Base-by-base conservation (phyloP, 1,140 invertebrate species). In the Drosophila quadrilineata region DNA sequence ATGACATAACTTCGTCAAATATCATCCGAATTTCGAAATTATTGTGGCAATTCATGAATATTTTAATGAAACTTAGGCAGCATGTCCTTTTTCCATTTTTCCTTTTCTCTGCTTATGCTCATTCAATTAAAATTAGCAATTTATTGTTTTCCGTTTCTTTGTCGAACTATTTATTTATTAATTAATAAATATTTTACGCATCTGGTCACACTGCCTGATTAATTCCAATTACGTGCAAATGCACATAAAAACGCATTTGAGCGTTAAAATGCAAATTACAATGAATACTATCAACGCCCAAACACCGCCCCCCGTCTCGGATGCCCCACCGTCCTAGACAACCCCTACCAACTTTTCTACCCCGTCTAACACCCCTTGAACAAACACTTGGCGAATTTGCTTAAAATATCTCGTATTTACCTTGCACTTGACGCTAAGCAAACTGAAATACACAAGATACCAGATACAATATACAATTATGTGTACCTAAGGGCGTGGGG, bases 371-470 rank as follows among this genome's bases (percentile, higher is more conserved):
- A 49, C 33, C 68, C 12, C 36, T 65, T 72, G 43, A 29, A 57
- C 73, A 84, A 77, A 84, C 77, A 82, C 59, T 79, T 85, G 79
- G 72, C 70, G 71, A 79, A 85, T 85, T 85, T 85, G 71, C 79
- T 80, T 85, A 86, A 85, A 85, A 85, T 85, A 85, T 85, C 71
- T 85, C 46, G 74, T 85, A 85, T 85, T 85, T 85, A 85, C 80
- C 79, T 85, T 85, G 79, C 79, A 85, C 79, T 85, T 85, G 79
- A 85, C 70, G 71, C 75, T 82, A 77, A 77, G 79, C 74, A 84
- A 84, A 84, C 77, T 85, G 40, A 41, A 36, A 59, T 43, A 60
- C 52, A 66, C 63, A 66, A 66, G 49, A 52, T 52, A 65, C 62
- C 40, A 65, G 54, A 66, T 66, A 60, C 63, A 66, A 66, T 66